Evolutionary conservation across 1,140 invertebrate genomes (phyloP).

Genomic region (Drosophila obscura): DNA sequence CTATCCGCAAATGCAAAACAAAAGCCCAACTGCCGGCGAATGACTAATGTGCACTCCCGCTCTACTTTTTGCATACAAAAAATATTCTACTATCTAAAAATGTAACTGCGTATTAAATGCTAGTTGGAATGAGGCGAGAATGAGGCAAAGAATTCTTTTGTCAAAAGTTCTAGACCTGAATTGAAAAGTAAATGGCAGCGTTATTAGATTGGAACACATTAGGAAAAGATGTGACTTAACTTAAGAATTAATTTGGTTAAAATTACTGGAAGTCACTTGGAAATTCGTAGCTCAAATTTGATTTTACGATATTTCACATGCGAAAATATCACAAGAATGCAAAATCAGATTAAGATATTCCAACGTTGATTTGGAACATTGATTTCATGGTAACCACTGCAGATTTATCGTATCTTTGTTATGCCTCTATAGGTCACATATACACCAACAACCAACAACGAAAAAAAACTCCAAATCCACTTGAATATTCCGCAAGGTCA

Average conservation of each 20-base stretch:
- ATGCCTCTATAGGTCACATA: slow-evolving; percentile 4
- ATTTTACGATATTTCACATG: slow-evolving; percentile 7
- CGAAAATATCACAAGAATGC: slow-evolving; percentile 7
- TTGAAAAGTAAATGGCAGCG: neutral
- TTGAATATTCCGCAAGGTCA: slow-evolving; percentile 34
- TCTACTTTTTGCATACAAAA: slow-evolving; percentile 37
- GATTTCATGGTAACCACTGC: slow-evolving; percentile 2
- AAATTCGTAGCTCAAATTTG: too few species aligned
- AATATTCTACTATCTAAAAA: slow-evolving; percentile 25
- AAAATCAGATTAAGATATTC: neutral
- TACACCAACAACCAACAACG: neutral
- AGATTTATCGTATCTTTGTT: slow-evolving; percentile 35
- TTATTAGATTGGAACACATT: neutral
- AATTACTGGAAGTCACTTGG: too few species aligned
- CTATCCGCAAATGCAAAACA: slow-evolving; percentile 38
- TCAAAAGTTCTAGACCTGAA: neutral
- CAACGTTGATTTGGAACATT: slow-evolving; percentile 5
- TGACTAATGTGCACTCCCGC: slow-evolving; percentile 43
- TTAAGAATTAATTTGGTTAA: too few species aligned
- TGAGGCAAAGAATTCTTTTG: neutral
- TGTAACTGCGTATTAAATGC: slow-evolving; percentile 36
- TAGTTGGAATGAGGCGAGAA: too few species aligned
- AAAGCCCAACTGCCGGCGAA: slow-evolving; percentile 22
- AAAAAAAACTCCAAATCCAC: slow-evolving; percentile 22
- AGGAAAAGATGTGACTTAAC: too few species aligned